Evolutionary conservation across 2,113 vertebrate species (phyloP), one percentile per base, ranked within the genome.

Genomic region (Petromus typicus): DNA sequence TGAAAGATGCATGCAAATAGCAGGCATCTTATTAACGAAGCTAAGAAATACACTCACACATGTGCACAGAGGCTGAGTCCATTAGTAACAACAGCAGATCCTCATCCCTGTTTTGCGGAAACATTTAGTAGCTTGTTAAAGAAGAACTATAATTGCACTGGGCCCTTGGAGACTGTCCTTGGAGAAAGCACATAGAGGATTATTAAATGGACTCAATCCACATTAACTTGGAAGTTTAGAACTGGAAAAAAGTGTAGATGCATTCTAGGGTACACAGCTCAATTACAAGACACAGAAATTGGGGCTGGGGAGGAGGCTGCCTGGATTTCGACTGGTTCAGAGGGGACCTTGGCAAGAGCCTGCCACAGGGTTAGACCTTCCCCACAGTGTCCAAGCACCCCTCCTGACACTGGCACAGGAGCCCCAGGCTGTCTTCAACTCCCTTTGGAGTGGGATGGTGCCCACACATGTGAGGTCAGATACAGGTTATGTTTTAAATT

Each of bases 381-480:
- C 40, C 43, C 23, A n/a, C 3, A 1, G 22, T 17, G 13, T 17
- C 4, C 9, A 43, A 9, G 14, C 0, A 5, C 1, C 1, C 37
- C 32, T 27, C 14, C 14, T 40, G 14, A 71, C 76, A 54, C 1
- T 12, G 5, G 6, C 3, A 18, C 12, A 27, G 32, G 6, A 2
- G 16, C 22, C 67, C 1, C 14, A 8, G 32, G 18, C 48, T 20
- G 66, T 2, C 66, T 59, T 67, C 34, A 25, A 32, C 34, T n/a
- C 66, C 66, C 16, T 17, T 5, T 34, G 3, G 30, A 13, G 3
- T 11, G 3, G 34, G 22, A 1, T 11, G 22, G 37, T 4, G 23
- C 43, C n/a, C 8, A 16, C 18, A 23, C 34, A 22, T 73, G 5
- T 6, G 66, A 12, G 48, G 54, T 18, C 34, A 64, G 27, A 51